Conservation (phyloP, 2,797 vertebrate species). For the Myotis vivesi region DNA sequence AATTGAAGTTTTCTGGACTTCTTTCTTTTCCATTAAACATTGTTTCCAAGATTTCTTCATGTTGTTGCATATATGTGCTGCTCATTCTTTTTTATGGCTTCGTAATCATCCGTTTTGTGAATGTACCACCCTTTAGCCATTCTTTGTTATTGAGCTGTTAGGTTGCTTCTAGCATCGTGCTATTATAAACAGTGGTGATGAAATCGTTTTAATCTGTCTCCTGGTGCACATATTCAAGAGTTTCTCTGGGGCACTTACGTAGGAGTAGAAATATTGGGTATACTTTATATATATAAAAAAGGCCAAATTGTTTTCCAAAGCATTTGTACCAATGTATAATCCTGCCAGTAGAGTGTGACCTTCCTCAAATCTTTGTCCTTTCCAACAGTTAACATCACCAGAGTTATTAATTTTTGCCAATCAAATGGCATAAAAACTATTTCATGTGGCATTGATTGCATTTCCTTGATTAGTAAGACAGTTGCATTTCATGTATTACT, state of each 20-base stretch:
- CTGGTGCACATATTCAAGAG: neutral
- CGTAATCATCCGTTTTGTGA: neutral
- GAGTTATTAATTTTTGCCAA: neutral
- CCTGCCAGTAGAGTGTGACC: neutral
- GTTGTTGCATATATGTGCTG: neutral
- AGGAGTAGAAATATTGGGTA: neutral
- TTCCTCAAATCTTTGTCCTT: slow-evolving; percentile 14
- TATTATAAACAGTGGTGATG: neutral
- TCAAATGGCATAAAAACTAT: neutral
- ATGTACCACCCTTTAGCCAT: neutral
- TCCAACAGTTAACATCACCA: neutral
- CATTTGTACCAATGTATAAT: neutral
- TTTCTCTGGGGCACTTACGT: neutral
- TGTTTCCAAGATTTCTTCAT: neutral
- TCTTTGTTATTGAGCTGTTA: neutral
- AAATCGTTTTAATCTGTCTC: neutral
- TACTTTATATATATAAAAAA: neutral
- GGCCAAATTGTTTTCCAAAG: neutral
- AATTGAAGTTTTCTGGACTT: neutral
- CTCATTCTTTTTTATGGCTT: neutral
- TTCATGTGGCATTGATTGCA: neutral
- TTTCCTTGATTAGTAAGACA: neutral
- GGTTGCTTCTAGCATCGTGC: neutral
- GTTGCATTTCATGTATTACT: slow-evolving; percentile 18
- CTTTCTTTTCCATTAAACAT: neutral